Base-by-base conservation (phyloP, 1,140 invertebrate species). In the Aphelenchoides avenae region DNA sequence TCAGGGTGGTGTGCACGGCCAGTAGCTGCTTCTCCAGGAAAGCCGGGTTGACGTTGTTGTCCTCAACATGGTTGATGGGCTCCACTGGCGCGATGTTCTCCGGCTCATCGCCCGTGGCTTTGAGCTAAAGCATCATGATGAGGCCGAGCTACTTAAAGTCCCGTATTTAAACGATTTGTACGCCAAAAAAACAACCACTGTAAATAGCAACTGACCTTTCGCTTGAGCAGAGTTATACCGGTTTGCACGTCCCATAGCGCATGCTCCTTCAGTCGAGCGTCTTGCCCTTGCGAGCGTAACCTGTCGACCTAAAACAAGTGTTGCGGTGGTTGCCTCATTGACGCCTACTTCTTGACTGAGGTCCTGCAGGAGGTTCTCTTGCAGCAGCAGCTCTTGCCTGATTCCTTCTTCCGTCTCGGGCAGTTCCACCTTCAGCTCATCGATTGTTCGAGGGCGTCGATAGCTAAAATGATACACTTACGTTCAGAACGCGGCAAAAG, bases 1-100 rank as follows among this genome's bases (percentile, higher is more conserved):
- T 34, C 15, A 68, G 52, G 11, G 46, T 36, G 29, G 30, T 68
- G 33, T 71, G 70, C 7, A 50, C 29, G 37, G 68, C 65, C 7
- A 68, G 20, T 37, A 68, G 34, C 40, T 68, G 65, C 44, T 68
- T 68, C 43, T 68, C 65, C 2, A 68, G 5, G 37, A 68, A 66
- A 11, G n/a, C 49, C 2, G 66, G 22, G 15, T 66, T 52, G 13
- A 24, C 3, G 33, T 41, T 18, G 18, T 42, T 39, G 15, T 53
- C 15, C 2, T 22, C 37, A 31, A 15, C 42, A 49, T 11, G 22
- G 22, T 20, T 22, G 15, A 3, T 18, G 24, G 11, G 4, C 27
- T 6, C 5, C 5, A 15, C 29, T 43, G 22, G 9, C 15, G 15
- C 43, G 1, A 18, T 55, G 26, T 15, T 34, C 15, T 57, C 51